A percentile compares a stretch with the other conserved stretches of the same genome.
These are phyloP conservation scores for Sphyrna mokarran DNA, from an alignment of 2,113 vertebrate genomes.

Conservation along the genomic window DNA sequence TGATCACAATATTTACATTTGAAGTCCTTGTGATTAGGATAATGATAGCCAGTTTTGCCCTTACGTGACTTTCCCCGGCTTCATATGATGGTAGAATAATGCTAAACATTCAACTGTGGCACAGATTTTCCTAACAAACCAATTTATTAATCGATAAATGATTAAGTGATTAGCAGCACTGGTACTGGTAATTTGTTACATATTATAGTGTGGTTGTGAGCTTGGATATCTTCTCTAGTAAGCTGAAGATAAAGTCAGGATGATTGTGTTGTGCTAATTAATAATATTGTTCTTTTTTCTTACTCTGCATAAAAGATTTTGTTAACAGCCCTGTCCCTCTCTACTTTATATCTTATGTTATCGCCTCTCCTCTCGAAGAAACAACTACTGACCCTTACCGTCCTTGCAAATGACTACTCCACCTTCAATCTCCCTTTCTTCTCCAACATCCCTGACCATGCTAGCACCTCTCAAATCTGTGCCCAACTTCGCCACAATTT, in stretches of 20 bases:
- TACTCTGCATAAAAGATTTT: neutral
- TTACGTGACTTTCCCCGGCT: neutral
- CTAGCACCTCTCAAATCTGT: too few relatives aligned
- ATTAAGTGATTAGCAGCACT: neutral
- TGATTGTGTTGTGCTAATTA: too few relatives aligned
- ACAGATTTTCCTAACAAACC: neutral
- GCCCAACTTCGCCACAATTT: too few relatives aligned
- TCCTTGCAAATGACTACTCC: too few relatives aligned
- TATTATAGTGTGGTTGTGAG: neutral
- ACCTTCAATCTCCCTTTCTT: too few relatives aligned
- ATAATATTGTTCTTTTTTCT: neutral
- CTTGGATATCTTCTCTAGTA: too few relatives aligned
- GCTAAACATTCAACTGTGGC: neutral
- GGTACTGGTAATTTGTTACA: neutral
- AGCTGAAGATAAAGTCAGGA: neutral
- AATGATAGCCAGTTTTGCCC: neutral
- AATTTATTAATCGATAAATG: neutral
- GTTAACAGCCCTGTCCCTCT: too few relatives aligned
- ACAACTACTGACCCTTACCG: too few relatives aligned
- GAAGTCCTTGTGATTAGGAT: neutral
- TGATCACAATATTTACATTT: neutral
- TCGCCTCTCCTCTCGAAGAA: too few relatives aligned
- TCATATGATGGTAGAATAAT: neutral
- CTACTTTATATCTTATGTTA: too few relatives aligned
- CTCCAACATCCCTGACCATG: too few relatives aligned